A percentile compares a stretch with the other conserved stretches of the same genome.
These are phyloP conservation scores for Epirrhoe alternata DNA, from an alignment of 2,888 invertebrate genomes.

Conservation along the genomic window DNA sequence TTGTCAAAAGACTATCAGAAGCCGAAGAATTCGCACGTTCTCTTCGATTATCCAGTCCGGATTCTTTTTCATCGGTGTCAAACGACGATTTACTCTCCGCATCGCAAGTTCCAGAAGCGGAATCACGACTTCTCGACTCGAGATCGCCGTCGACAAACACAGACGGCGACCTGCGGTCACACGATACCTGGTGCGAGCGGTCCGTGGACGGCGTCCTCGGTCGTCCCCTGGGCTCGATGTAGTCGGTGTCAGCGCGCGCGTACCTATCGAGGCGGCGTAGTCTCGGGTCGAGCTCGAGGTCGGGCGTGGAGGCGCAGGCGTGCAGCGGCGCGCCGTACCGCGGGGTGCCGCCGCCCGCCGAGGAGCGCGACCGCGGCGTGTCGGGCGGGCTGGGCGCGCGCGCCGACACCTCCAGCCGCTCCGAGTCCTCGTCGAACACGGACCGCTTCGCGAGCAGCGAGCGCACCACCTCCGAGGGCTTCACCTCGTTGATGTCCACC, in stretches of 20 bases:
- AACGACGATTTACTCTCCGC: constrained; percentile 40
- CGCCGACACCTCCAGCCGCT: constrained; percentile 95
- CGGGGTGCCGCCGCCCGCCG: constrained; percentile 51
- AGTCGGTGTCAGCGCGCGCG: constrained; percentile 56
- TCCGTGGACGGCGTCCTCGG: constrained; percentile 80
- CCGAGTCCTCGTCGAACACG: constrained; percentile 98
- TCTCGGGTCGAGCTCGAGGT: constrained; percentile 51
- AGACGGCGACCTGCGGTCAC: constrained; percentile 53
- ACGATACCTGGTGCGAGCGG: constrained; percentile 50
- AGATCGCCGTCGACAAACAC: constrained; percentile 44
- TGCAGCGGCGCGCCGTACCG: constrained; percentile 88
- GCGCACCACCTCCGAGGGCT: constrained; percentile 97
- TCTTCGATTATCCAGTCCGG: constrained; percentile 37
- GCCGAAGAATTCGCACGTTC: constrained; percentile 36
- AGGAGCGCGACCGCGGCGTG: constrained; percentile 65
- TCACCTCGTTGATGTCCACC: constrained; percentile 91
- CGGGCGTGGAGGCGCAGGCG: constrained; percentile 88
- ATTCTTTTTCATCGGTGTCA: constrained; percentile 40
- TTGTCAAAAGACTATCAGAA: constrained; percentile 40
- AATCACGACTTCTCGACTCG: constrained; percentile 55
- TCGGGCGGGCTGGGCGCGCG: constrained; percentile 88
- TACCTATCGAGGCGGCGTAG: constrained; percentile 56
- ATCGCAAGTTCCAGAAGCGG: constrained; percentile 41
- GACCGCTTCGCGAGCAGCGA: constrained; percentile 96
- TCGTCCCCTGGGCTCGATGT: constrained; percentile 73